These are phyloP conservation scores for Apis florea DNA, from an alignment of 1,140 invertebrate species.

Conservation along the genomic window DNA sequence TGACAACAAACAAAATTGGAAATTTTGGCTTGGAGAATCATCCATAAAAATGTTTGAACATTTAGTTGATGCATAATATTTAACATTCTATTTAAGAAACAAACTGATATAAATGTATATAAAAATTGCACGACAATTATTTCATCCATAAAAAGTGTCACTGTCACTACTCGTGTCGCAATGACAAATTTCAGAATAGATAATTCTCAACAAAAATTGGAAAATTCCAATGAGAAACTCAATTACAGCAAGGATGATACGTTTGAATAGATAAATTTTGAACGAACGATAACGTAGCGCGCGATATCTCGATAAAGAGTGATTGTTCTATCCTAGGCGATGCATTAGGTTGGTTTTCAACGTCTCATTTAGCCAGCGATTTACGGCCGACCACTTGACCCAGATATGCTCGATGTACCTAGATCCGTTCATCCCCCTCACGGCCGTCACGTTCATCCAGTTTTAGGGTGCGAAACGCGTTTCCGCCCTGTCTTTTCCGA, in stretches of 20 bases:
- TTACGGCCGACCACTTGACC: constrained; percentile 67
- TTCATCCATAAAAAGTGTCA: no score
- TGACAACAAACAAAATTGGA: no score
- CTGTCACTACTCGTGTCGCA: no score
- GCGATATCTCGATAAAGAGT: constrained; percentile 42
- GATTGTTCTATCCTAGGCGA: constrained; percentile 43
- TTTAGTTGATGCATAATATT: no score
- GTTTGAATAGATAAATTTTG: background rate
- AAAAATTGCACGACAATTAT: no score
- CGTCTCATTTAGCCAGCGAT: constrained; percentile 69
- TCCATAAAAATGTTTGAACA: no score
- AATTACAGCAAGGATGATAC: background rate
- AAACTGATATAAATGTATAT: no score
- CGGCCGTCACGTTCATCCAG: constrained; percentile 23
- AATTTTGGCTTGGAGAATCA: no score
- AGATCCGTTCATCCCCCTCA: constrained; percentile 38
- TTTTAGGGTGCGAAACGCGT: constrained; percentile 60
- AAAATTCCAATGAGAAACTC: background rate
- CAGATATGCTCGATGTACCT: constrained; percentile 64
- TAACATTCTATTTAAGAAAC: no score
- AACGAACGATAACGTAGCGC: constrained; percentile 1
- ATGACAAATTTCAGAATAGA: no score
- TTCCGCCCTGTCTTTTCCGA: constrained; percentile 50
- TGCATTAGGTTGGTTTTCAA: constrained; percentile 69
- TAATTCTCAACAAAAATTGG: background rate